These are phyloP conservation scores for Heliocidaris erythrogramma DNA, from an alignment of 35 echinoderm and acorn worm species.

Conservation along the genomic window DNA sequence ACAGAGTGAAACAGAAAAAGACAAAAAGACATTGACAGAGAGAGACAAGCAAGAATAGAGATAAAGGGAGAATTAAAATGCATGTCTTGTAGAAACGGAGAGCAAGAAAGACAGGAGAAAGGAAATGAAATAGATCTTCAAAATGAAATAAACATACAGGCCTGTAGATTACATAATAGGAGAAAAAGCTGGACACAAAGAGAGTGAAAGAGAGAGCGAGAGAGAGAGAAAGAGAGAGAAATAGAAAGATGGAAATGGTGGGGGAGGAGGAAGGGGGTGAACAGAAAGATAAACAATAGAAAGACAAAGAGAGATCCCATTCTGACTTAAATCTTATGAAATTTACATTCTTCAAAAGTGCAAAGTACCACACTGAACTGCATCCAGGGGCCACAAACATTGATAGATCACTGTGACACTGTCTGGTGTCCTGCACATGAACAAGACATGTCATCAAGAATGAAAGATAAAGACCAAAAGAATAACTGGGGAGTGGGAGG, in stretches of 20 bases:
- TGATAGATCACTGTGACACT: not conserved
- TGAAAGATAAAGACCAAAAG: not conserved
- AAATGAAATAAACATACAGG: no score
- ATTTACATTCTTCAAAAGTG: not conserved
- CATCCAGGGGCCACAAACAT: not conserved
- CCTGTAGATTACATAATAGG: no score
- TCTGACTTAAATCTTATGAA: not conserved
- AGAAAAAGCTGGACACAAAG: not conserved
- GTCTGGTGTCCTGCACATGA: not conserved
- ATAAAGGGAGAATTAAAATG: not conserved
- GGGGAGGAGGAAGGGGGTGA: not conserved
- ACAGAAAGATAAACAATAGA: not conserved
- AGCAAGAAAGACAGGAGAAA: not conserved
- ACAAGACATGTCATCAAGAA: no score
- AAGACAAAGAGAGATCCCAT: not conserved
- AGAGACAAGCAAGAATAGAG: no score
- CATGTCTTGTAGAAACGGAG: not conserved
- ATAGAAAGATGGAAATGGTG: not conserved
- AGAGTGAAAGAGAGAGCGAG: not conserved
- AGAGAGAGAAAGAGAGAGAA: not conserved
- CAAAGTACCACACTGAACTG: not conserved
- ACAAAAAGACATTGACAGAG: not conserved
- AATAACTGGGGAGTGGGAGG: not conserved
- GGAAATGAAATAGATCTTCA: no score
- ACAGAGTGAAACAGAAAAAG: not conserved